Base-by-base conservation (phyloP, 2,113 vertebrate species). In the Melospiza melodia region DNA sequence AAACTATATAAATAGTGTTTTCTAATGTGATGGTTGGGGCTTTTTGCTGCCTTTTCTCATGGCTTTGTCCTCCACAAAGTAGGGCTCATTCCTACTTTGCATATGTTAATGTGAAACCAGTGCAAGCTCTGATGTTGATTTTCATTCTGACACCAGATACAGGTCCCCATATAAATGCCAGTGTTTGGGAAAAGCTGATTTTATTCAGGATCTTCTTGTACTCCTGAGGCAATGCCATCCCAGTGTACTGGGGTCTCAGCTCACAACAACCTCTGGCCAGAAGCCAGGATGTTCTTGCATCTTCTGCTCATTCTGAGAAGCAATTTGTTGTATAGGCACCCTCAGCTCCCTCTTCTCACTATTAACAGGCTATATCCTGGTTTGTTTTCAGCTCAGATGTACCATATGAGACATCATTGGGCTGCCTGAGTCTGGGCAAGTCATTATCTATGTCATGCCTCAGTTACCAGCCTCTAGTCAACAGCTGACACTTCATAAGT, bases 21-120 rank as follows among this genome's bases (percentile, higher is more conserved):
- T 48, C 7, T 75, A 44, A 57, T 49, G 49, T 46, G 44, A 14
- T 5, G 0, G 17, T 31, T 37, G 28, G 25, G 9, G 0, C 1
- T 33, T 63, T 81, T 85, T 83, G 17, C 21, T 0, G 0, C 3
- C 23, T 91, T 39, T 23, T 80, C 8, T 71, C 12, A 25, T 58
- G 43, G 21, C 44, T 69, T 79, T 94, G 49, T 69, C 59, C 33
- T 90, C 51, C 46, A 80, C 63, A 80, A 62, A 80, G n/a, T 0
- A 75, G 71, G 31, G 31, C 9, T 88, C 14, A 35, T 86, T 81
- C 55, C 10, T 51, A 37, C n/a, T 77, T 92, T 62, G 22, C 25
- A 51, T 28, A 14, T n/a, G 25, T 79, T 88, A 79, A 62, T 46
- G 21, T 67, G 46, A 92, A 92, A 74, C 7, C 18, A 67, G 39